Evolutionary conservation across 2,113 vertebrate genomes (phyloP).

Genomic region (Poicephalus gulielmi): DNA sequence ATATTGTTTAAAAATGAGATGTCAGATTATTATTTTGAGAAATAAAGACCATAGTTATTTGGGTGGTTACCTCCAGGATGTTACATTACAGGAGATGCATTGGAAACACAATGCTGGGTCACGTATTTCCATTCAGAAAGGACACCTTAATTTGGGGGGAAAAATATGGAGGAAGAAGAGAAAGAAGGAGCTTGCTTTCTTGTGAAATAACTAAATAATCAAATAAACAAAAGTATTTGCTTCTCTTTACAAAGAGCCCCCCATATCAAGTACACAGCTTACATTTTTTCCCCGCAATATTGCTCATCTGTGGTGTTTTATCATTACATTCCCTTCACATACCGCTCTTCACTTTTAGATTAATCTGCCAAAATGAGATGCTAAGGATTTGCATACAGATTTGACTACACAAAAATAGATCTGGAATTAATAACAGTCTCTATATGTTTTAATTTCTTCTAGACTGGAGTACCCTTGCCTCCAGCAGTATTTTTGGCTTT

Average conservation of each 20-base stretch:
- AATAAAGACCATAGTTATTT: slow-evolving; percentile 37
- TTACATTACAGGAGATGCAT: slow-evolving; percentile 7
- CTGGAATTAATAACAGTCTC: slow-evolving; percentile 86
- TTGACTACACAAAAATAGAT: slow-evolving; percentile 88
- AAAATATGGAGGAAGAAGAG: not conserved
- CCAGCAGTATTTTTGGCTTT: slow-evolving; percentile 83
- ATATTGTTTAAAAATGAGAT: slow-evolving; percentile 34
- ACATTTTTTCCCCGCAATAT: slow-evolving; percentile 27
- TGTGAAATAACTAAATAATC: slow-evolving; percentile 52
- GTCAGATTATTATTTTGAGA: slow-evolving; percentile 24
- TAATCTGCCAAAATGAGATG: slow-evolving; percentile 85
- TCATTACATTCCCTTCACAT: slow-evolving; percentile 80
- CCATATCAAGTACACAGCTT: slow-evolving; percentile 38
- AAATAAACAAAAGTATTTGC: slow-evolving; percentile 52
- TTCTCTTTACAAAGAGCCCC: slow-evolving; percentile 35
- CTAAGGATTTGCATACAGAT: slow-evolving; percentile 89
- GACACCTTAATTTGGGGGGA: not conserved
- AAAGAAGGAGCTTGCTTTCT: not conserved
- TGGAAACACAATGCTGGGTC: not conserved
- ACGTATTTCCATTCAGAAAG: not conserved
- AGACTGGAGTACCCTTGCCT: slow-evolving; percentile 86
- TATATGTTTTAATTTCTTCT: slow-evolving; percentile 87
- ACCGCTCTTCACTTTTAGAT: slow-evolving; percentile 75
- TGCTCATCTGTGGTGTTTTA: slow-evolving; percentile 65
- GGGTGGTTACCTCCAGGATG: slow-evolving; percentile 26